Evolutionary conservation across 1,140 invertebrate species (phyloP).

Genomic region (Listronotus oregonensis): DNA sequence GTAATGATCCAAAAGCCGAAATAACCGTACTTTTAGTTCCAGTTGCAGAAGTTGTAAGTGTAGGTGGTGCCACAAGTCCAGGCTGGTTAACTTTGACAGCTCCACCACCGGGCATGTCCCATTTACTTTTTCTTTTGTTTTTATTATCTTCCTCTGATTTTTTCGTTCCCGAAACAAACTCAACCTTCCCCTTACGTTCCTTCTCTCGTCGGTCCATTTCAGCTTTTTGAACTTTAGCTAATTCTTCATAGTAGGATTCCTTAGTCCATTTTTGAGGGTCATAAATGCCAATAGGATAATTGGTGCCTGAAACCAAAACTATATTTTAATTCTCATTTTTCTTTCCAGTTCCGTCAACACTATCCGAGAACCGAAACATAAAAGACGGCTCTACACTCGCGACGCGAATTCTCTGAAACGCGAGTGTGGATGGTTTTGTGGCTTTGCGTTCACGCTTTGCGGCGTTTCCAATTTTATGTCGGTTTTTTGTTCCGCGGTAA

Average conservation of each 20-base stretch:
- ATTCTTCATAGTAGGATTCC: conserved; percentile 91
- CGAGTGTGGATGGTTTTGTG: too few species aligned
- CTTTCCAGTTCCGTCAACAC: too few species aligned
- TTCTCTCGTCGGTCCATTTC: conserved; percentile 94
- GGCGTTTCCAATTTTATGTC: too few species aligned
- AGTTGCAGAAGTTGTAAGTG: conserved; percentile 76
- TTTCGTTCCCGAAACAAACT: conserved; percentile 83
- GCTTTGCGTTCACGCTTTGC: too few species aligned
- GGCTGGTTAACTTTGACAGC: conserved; percentile 60
- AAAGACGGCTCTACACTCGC: background rate
- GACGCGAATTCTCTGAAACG: background rate
- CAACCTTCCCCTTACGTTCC: conserved; percentile 88
- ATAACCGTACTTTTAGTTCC: conserved; percentile 87
- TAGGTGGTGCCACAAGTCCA: conserved; percentile 65
- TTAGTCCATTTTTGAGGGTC: conserved; percentile 90
- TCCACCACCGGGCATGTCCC: conserved; percentile 81
- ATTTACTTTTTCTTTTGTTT: conserved; percentile 89
- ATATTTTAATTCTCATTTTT: too few species aligned
- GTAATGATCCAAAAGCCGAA: conserved; percentile 84
- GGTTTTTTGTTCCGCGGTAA: too few species aligned
- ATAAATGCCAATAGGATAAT: conserved; percentile 91
- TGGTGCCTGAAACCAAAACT: conserved; percentile 63
- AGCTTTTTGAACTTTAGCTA: conserved; percentile 84
- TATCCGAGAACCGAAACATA: too few species aligned
- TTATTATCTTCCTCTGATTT: conserved; percentile 74